These are phyloP conservation scores for Leucoptera coffeella DNA, from an alignment of 2,888 invertebrate species.

Conservation along the genomic window DNA sequence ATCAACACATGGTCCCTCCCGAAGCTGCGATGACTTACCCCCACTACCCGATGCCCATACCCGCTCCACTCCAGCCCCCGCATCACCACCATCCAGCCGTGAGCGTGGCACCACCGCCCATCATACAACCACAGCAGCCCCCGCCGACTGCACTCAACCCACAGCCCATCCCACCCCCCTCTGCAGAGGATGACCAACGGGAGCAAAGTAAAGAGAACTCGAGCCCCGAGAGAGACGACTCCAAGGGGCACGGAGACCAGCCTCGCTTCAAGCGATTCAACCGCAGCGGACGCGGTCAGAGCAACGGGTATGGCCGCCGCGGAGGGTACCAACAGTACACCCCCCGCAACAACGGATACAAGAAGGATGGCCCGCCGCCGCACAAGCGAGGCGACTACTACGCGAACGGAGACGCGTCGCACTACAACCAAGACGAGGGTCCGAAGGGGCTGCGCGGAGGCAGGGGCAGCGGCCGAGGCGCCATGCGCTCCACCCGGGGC, in stretches of 20 bases:
- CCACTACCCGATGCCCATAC: conserved; percentile 50
- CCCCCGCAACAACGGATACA: conserved; percentile 10
- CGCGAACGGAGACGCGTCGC: conserved; percentile 29
- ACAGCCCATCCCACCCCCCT: conserved; percentile 8
- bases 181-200: conserved; percentile 17
- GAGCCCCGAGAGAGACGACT: conserved; percentile 29
- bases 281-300: conserved; percentile 20
- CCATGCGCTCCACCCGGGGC: conserved; percentile 14
- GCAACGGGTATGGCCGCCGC: conserved; percentile 36
- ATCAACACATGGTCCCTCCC: conserved; percentile 64
- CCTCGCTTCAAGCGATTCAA: conserved; percentile 30
- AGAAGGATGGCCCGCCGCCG: conserved; percentile 26
- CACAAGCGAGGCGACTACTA: conserved; percentile 27
- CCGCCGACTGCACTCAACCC: conserved; percentile 10
- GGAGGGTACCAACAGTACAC: conserved; percentile 16
- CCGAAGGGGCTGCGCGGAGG: conserved; percentile 36
- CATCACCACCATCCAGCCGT: conserved; percentile 50
- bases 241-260: conserved; percentile 32
- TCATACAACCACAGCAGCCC: conserved; percentile 9
- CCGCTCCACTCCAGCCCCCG: conserved; percentile 46
- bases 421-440: too few species aligned
- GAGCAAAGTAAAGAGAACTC: conserved; percentile 21
- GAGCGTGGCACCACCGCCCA: conserved; percentile 18
- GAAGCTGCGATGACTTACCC: conserved; percentile 38
- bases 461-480: conserved; percentile 47